Evolutionary conservation across 2,797 vertebrate species (phyloP), one percentile per base, ranked within the genome.

Genomic region (Neostethus bicornis): DNA sequence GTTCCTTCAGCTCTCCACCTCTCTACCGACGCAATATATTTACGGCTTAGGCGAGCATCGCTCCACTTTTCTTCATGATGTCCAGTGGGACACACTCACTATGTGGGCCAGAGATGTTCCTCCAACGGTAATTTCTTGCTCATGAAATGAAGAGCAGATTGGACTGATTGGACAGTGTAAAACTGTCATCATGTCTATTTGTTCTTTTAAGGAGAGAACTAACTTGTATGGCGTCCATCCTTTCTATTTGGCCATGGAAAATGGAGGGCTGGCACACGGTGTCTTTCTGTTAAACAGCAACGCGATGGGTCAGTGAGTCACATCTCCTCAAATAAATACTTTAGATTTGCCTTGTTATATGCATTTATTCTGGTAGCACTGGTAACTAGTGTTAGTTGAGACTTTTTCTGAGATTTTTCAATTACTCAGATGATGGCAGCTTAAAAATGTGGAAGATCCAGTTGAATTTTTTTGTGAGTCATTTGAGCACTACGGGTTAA

Each of bases 281-380:
- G 92, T 95, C 81, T 96, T 97, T 85, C 88, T 96, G 47, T 90
- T 96, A 29, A 97, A 97, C 87, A 95, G 94, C 86, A 97, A 97
- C 0, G 94, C 94, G 0, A 94, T 95, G 92, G 94, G 94, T 95
- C 82, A 63, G 93, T 87, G 44, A 47, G 49, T 6, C 1, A 1
- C 14, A 10, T 31, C 1, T 48, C 48, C 2, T n/a, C 3, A 25
- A 5, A 19, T 20, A 26, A 35, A 20, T 5, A 2, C 28, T 54
- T 62, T 16, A 24, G 10, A 1, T 34, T 63, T 35, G 20, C 17
- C 31, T 29, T 5, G 4, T 34, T 12, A 39, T 2, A 10, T 37
- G 32, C 19, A 1, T 8, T 31, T 9, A 21, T 2, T 10, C 4
- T 14, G 10, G 8, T 21, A 23, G 6, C 21, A 14, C 4, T 7